These are phyloP conservation scores for Emesis russula DNA, from an alignment of 2,888 invertebrate genomes.

Conservation along the genomic window DNA sequence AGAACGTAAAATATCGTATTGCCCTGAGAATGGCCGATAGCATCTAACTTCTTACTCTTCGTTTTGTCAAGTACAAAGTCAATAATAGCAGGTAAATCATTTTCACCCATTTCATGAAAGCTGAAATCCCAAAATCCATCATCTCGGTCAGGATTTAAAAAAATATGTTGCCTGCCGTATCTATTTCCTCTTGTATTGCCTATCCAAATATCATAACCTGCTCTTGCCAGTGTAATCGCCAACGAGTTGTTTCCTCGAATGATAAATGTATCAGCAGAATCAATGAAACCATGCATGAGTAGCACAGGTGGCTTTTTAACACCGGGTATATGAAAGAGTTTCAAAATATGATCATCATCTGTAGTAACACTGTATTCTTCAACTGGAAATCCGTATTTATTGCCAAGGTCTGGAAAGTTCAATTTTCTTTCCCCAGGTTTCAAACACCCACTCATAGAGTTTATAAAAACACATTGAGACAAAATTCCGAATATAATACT, in stretches of 20 bases:
- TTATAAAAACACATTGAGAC: background rate
- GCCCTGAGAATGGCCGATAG: slow-evolving; percentile 97
- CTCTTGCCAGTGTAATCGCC: slow-evolving; percentile 91
- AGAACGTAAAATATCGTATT: slow-evolving; percentile 95
- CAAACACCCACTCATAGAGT: background rate
- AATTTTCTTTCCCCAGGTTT: background rate
- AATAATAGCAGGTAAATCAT: slow-evolving; percentile 97
- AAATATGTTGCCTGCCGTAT: slow-evolving; percentile 95
- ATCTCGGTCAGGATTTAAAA: slow-evolving; percentile 91
- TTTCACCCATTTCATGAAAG: slow-evolving; percentile 97
- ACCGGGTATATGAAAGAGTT: slow-evolving; percentile 88
- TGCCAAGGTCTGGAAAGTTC: slow-evolving; percentile 81
- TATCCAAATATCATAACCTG: slow-evolving; percentile 94
- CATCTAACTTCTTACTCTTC: slow-evolving; percentile 94
- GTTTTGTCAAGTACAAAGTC: slow-evolving; percentile 92
- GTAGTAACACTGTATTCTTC: slow-evolving; percentile 86
- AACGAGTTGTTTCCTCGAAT: slow-evolving; percentile 89
- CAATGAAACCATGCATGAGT: slow-evolving; percentile 89
- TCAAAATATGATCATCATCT: slow-evolving; percentile 90
- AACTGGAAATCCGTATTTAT: slow-evolving; percentile 78
- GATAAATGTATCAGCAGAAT: slow-evolving; percentile 90
- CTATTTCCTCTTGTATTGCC: slow-evolving; percentile 95
- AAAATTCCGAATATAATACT: background rate
- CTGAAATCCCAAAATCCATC: slow-evolving; percentile 95
- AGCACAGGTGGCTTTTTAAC: slow-evolving; percentile 86